A percentile compares a stretch with the other conserved stretches of the same genome.
phyloP scores from a whole-genome alignment of 2,797 vertebrate species.

The Halcyon badia region DNA sequence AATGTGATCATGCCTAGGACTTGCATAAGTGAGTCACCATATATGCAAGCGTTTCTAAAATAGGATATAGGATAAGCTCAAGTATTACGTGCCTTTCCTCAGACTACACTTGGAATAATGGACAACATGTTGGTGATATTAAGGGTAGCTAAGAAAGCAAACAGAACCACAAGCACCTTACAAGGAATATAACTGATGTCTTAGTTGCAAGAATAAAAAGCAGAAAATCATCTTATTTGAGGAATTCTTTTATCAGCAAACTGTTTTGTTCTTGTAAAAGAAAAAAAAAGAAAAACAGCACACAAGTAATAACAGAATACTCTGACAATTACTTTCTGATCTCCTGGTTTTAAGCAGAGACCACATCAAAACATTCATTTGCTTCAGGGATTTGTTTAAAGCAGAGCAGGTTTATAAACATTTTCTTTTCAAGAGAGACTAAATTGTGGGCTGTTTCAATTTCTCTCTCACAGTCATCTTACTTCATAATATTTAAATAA shows the following conservation, averaged over 20 bases:
- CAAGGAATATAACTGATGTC: neutral
- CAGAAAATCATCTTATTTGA: neutral
- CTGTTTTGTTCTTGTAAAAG: neutral
- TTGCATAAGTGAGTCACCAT: neutral
- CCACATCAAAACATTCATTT: neutral
- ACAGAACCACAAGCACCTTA: neutral
- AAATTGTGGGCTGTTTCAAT: neutral
- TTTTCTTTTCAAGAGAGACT: neutral
- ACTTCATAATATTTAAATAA: neutral
- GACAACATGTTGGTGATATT: neutral
- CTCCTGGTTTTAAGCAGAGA: neutral
- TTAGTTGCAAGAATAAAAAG: neutral
- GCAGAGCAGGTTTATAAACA: neutral
- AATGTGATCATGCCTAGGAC: neutral
- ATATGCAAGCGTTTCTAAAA: neutral
- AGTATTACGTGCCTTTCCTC: neutral
- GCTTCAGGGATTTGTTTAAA: neutral
- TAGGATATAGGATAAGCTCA: neutral
- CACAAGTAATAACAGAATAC: neutral
- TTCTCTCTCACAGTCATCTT: neutral
- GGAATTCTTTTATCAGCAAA: neutral
- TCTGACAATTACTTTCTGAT: neutral
- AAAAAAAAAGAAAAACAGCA: accelerated
- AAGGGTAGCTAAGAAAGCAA: neutral
- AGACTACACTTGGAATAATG: neutral